phyloP scores from a whole-genome alignment of 2,797 vertebrate genomes.

The Alauda arvensis region DNA sequence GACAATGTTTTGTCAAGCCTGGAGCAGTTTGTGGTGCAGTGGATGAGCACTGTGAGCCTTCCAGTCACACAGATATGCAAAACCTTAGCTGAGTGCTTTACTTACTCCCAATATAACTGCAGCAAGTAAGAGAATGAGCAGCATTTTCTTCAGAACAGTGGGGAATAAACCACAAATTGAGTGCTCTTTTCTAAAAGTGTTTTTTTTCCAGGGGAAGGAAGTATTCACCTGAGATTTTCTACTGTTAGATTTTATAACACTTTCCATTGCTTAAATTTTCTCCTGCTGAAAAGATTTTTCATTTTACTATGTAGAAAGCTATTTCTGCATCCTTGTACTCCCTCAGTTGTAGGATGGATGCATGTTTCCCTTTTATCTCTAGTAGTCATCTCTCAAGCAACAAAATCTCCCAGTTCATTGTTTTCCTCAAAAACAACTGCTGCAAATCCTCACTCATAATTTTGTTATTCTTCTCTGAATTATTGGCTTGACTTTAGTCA shows the following conservation, averaged over 20 bases:
- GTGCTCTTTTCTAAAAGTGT: background rate
- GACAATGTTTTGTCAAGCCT: background rate
- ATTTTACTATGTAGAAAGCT: background rate
- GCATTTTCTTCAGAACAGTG: background rate
- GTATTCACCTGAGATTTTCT: background rate
- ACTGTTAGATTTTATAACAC: background rate
- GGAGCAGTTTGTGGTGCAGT: background rate
- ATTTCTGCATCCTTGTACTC: background rate
- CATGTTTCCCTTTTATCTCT: background rate
- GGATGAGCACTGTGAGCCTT: background rate
- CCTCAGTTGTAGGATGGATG: background rate
- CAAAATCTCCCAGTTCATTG: background rate
- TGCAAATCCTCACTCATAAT: background rate
- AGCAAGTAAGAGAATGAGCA: background rate
- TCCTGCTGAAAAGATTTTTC: background rate
- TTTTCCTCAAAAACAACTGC: background rate
- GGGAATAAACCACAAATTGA: background rate
- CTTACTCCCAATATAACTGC: background rate
- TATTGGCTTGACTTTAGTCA: background rate
- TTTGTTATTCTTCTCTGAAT: background rate
- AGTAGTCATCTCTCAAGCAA: background rate
- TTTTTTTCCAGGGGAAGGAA: background rate
- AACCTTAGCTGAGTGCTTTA: background rate
- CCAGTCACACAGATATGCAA: fast-evolving
- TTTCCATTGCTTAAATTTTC: background rate